These are phyloP conservation scores for Dascyllus trimaculatus DNA, from an alignment of 2,113 vertebrate genomes.

Conservation along the genomic window DNA sequence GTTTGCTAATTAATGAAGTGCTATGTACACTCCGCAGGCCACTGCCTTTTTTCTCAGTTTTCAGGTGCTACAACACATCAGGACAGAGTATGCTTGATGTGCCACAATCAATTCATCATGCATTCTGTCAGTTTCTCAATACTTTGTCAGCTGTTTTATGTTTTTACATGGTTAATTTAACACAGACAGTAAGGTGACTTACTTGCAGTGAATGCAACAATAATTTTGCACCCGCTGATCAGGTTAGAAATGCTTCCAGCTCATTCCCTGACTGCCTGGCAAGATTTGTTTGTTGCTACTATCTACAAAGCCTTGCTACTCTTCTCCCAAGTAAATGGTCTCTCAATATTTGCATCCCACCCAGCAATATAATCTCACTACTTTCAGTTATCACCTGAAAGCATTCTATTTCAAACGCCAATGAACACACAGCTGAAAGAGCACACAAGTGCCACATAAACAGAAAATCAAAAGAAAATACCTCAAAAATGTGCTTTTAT, in stretches of 20 bases:
- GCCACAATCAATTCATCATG: slow-evolving; percentile 4
- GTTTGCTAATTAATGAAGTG: slow-evolving; percentile 66
- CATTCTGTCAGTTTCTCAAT: neutral
- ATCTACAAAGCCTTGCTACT: slow-evolving; percentile 23
- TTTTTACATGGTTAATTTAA: slow-evolving; percentile 5
- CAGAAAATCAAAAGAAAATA: slow-evolving; percentile 61
- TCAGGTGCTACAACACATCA: slow-evolving; percentile 6
- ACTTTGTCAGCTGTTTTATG: neutral
- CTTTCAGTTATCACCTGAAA: slow-evolving; percentile 35
- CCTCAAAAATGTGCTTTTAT: slow-evolving; percentile 52
- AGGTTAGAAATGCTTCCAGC: neutral
- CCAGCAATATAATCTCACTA: slow-evolving; percentile 33
- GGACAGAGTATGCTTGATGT: neutral
- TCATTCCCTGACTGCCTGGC: neutral
- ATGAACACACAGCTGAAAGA: slow-evolving; percentile 49
- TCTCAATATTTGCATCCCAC: slow-evolving; percentile 31
- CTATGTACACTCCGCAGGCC: slow-evolving; percentile 33
- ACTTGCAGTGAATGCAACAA: neutral
- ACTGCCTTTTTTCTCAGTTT: slow-evolving; percentile 33
- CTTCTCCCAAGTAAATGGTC: slow-evolving; percentile 24
- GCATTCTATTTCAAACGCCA: slow-evolving; percentile 38
- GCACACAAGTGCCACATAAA: slow-evolving; percentile 52
- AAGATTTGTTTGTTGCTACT: slow-evolving; percentile 5
- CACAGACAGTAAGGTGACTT: neutral
- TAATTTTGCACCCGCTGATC: neutral